Percentiles rank a stretch among this genome's conserved stretches.
phyloP scores from a whole-genome alignment of 2,888 invertebrate species.

The Polietes domitor region DNA sequence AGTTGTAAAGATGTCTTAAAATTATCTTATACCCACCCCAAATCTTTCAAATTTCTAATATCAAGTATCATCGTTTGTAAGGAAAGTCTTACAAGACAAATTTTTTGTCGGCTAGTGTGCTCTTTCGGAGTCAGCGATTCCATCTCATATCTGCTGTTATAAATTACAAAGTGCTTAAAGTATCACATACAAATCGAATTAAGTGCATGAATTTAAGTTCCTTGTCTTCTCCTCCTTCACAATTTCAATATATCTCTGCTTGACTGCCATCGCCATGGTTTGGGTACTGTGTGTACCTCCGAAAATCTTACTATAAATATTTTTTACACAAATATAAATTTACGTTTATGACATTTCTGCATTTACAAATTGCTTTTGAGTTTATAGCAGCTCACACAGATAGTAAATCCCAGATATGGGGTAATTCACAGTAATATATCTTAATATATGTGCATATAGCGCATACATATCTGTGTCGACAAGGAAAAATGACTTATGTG shows the following conservation, averaged over 20 bases:
- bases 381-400: conserved; percentile 1
- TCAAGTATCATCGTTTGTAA: no score
- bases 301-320: conserved; percentile 7
- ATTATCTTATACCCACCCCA: no score
- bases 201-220: background rate
- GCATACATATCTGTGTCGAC: no score
- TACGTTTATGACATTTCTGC: conserved; percentile 28
- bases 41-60: no score
- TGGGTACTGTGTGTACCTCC: background rate
- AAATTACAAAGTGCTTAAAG: background rate
- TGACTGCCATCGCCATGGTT: no score
- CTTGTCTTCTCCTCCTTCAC: background rate
- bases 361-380: conserved; percentile 9
- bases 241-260: conserved; percentile 5
- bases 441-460: no score
- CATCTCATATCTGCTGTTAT: background rate
- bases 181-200: conserved; percentile 13
- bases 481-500: no score
- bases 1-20: no score
- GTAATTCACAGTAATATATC: background rate
- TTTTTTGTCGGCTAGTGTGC: background rate
- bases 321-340: conserved; percentile 34
- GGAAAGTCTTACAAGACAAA: no score
- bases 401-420: background rate
- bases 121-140: background rate